Conservation (phyloP, 2,113 vertebrate species). For the Nothoprocta perdicaria region DNA sequence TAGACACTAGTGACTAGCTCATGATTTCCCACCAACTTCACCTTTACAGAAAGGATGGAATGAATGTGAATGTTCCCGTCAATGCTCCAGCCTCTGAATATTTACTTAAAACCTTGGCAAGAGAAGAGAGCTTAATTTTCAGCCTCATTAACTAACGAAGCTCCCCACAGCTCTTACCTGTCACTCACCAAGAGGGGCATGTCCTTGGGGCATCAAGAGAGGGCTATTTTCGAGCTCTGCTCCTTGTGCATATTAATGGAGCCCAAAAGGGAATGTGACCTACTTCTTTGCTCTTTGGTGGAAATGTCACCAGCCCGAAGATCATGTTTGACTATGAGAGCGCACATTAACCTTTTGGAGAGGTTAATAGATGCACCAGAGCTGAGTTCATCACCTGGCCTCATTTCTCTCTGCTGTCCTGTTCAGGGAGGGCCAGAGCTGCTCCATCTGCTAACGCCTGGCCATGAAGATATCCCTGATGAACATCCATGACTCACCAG, state of each 20-base stretch:
- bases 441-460: not conserved
- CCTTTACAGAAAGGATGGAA: not conserved
- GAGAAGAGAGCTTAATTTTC: not conserved
- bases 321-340: not conserved
- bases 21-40: not conserved
- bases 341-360: not conserved
- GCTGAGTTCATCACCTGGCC: not conserved
- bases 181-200: not conserved
- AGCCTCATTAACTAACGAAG: not conserved
- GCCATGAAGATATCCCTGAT: no score
- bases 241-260: not conserved
- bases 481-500: not conserved
- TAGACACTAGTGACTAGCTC: not conserved
- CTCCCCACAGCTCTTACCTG: not conserved
- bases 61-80: not conserved
- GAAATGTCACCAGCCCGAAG: not conserved
- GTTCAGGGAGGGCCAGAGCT: accelerated
- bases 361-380: not conserved
- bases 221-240: not conserved
- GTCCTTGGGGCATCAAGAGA: not conserved
- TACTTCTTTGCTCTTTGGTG: not conserved
- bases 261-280: not conserved
- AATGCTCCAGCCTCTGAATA: not conserved
- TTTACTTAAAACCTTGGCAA: not conserved
- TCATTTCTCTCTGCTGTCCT: not conserved